phyloP scores from a whole-genome alignment of 2,888 invertebrate species.

The Nomada flava region DNA sequence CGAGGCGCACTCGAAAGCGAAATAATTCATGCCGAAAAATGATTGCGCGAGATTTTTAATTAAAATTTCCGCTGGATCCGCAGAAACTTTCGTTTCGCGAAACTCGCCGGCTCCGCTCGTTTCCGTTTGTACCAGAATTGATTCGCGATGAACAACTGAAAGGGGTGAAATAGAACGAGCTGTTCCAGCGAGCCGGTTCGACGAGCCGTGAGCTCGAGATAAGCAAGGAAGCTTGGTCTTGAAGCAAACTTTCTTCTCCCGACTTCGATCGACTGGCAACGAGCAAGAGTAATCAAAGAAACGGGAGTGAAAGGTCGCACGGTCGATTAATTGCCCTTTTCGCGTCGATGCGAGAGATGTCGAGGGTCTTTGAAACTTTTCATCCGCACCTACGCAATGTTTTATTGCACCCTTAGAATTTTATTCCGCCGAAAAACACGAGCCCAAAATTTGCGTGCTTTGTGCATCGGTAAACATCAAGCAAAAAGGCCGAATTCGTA shows the following conservation, averaged over 20 bases:
- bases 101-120: background rate
- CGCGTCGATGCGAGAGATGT: too few species aligned
- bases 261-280: background rate
- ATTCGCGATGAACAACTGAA: slow-evolving; percentile 19
- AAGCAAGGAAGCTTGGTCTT: slow-evolving; percentile 47
- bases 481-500: background rate
- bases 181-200: slow-evolving; percentile 38
- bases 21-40: background rate
- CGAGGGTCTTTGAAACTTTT: background rate
- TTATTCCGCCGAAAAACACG: background rate
- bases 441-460: background rate
- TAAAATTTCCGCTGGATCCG: background rate
- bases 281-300: slow-evolving; percentile 9
- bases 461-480: background rate
- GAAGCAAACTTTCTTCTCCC: background rate
- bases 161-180: slow-evolving; percentile 7
- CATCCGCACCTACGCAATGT: background rate
- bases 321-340: slow-evolving; percentile 4
- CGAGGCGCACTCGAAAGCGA: background rate
- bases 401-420: background rate
- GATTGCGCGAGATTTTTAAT: slow-evolving; percentile 8
- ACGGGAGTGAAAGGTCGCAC: background rate
- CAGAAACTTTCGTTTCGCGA: background rate
- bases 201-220: slow-evolving; percentile 62
- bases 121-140: background rate